Conservation (phyloP, 2,797 vertebrate genomes). For the Acropternis orthonyx region DNA sequence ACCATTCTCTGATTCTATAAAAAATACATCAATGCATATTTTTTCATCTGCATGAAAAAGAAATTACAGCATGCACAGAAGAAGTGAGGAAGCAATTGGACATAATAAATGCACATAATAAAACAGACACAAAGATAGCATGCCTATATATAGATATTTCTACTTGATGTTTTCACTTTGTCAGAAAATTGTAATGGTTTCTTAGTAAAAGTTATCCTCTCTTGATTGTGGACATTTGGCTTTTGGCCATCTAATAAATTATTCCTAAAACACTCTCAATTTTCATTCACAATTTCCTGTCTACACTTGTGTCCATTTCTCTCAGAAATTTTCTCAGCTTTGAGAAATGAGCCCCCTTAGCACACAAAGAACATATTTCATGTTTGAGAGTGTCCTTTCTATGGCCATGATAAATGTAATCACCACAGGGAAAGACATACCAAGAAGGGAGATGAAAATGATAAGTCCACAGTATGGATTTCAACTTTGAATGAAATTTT, state of each 20-base stretch:
- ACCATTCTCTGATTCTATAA: background rate
- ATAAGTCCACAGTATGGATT: background rate
- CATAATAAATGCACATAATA: background rate
- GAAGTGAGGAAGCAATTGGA: background rate
- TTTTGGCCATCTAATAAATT: slow-evolving; percentile 47
- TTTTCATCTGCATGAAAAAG: background rate
- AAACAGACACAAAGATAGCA: background rate
- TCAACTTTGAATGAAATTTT: background rate
- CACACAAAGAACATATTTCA: slow-evolving; percentile 1
- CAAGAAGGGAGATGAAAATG: background rate
- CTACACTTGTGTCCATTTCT: slow-evolving; percentile 31
- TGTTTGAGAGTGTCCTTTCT: slow-evolving; percentile 22
- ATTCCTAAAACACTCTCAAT: slow-evolving; percentile 24
- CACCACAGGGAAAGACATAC: background rate
- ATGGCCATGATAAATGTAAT: background rate
- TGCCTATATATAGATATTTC: background rate
- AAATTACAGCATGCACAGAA: background rate
- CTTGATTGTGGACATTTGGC: background rate
- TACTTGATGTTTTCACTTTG: background rate
- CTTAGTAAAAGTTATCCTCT: slow-evolving; percentile 11
- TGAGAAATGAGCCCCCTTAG: slow-evolving; percentile 28
- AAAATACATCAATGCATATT: background rate
- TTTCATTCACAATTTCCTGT: slow-evolving; percentile 54
- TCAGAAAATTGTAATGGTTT: slow-evolving; percentile 1
- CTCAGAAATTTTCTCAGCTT: slow-evolving; percentile 32